Evolutionary conservation across 2,113 vertebrate species (phyloP).

Genomic region (Serranochromis macrocephalus): DNA sequence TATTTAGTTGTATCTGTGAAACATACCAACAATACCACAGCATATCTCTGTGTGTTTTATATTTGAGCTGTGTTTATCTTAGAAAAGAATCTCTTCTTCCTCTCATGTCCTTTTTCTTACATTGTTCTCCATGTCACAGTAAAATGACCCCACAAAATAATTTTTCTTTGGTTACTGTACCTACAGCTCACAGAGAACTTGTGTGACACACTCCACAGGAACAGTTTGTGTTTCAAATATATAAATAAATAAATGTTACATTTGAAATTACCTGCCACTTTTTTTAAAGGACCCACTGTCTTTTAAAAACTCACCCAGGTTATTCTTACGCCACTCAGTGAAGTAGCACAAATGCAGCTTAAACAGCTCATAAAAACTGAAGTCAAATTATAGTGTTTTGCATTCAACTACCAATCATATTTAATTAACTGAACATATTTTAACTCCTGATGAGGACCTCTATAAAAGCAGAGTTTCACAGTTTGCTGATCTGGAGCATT

Average conservation of each 20-base stretch:
- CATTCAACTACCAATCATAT: neutral
- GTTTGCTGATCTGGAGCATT: neutral
- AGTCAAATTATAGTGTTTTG: neutral
- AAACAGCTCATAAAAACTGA: neutral
- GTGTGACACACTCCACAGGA: neutral
- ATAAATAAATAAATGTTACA: neutral
- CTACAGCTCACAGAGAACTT: neutral
- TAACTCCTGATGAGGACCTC: neutral
- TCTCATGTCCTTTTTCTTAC: neutral
- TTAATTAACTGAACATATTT: neutral
- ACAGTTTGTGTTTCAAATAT: neutral
- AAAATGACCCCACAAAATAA: neutral
- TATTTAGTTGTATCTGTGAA: neutral
- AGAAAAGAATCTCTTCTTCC: neutral
- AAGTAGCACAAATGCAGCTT: neutral
- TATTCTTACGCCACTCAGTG: neutral
- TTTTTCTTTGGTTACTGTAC: neutral
- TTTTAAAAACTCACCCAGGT: neutral
- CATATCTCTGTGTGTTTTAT: neutral
- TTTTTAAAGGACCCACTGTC: neutral
- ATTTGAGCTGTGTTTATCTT: neutral
- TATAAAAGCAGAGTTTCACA: neutral
- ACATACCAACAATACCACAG: neutral
- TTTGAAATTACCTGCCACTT: rapidly evolving
- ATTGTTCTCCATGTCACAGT: neutral